Evolutionary conservation across 2,797 vertebrate genomes (phyloP), one percentile per base, ranked within the genome.

Genomic region (Scleropages formosus): DNA sequence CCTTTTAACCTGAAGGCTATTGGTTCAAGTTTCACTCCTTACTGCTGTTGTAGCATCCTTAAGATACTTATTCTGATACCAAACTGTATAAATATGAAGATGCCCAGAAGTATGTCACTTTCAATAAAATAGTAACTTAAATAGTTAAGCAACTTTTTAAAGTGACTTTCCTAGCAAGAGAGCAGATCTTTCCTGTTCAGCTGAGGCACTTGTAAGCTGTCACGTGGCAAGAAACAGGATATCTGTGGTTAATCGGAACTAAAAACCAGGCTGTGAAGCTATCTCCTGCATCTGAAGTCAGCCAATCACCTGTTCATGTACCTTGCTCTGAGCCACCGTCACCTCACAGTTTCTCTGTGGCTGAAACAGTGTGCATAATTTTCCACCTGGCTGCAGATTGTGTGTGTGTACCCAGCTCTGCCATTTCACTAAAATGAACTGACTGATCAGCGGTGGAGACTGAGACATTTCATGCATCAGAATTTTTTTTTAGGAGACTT

Each of bases 241-340:
- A 89, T 87, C 76, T 91, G 90, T 84, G 91, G 90, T 92, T 90
- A 88, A 91, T 90, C 83, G 84, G 80, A 87, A 84, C 88, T 90
- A 85, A 91, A 75, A 90, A 89, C 80, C 86, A 88, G 85, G 76
- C 83, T 84, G 87, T 84, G 79, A 81, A 80, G 86, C 85, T 90
- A 88, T 90, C 90, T 91, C 60, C 31, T 78, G 81, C 85, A 89
- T 91, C 88, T 83, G 73, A 10, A 81, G 76, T 81, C 75, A 93
- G 88, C 95, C 94, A 96, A 94, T 96, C 93, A 88, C 82, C 80
- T 87, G 79, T 80, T 79, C 88, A 80, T 44, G 87, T 92, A 89
- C 87, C 84, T 85, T 88, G 85, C 89, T 83, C 89, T 77, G 84
- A 81, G 82, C 88, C 90, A 86, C 87, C 87, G 89, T 91, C 85